A percentile compares a stretch with the other conserved stretches of the same genome.
These are phyloP conservation scores for Alethe castanea DNA, from an alignment of 2,113 vertebrate genomes.

Conservation along the genomic window DNA sequence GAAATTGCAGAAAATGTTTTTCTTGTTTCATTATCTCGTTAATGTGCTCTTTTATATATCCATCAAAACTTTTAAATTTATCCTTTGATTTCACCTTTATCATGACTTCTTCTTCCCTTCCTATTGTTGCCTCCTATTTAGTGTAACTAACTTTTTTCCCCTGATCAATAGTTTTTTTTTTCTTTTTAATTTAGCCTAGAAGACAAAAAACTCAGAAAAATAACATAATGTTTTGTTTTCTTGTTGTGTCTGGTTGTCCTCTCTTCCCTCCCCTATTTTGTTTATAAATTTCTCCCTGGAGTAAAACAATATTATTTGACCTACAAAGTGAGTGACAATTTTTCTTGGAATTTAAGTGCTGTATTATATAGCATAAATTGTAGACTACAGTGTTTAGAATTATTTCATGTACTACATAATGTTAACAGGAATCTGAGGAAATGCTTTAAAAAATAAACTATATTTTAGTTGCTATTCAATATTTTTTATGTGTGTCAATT, in stretches of 20 bases:
- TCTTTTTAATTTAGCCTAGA: not conserved
- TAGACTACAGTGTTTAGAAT: not conserved
- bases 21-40: not conserved
- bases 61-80: not conserved
- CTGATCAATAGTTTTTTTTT: not conserved
- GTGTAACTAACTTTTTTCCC: fast-evolving
- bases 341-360: not conserved
- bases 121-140: not conserved
- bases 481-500: not conserved
- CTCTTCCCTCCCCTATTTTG: not conserved
- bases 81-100: not conserved
- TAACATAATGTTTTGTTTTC: not conserved
- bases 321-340: not conserved
- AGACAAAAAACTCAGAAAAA: not conserved
- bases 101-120: not conserved
- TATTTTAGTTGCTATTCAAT: not conserved
- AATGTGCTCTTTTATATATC: not conserved
- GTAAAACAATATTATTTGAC: not conserved
- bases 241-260: fast-evolving
- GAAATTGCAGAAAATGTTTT: not conserved
- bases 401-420: not conserved
- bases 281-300: not conserved
- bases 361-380: not conserved
- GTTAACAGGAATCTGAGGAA: not conserved
- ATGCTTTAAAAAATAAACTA: not conserved